These are phyloP conservation scores for Siderastrea radians DNA, from an alignment of 92 coral and sea anemone species.

Conservation along the genomic window DNA sequence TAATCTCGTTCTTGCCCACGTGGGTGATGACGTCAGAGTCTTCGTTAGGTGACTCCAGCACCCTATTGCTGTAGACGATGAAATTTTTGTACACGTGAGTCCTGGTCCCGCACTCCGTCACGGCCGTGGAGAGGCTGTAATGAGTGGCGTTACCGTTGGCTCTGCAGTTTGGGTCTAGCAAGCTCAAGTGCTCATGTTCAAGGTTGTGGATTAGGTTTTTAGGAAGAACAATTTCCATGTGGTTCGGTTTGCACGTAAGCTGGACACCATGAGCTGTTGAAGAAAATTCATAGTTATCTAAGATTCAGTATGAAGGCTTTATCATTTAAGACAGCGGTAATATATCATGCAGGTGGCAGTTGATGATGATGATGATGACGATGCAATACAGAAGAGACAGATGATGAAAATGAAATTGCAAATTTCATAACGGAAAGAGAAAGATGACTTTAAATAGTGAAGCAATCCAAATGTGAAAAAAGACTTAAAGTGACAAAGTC, in stretches of 20 bases:
- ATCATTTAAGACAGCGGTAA: no score
- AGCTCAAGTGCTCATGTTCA: slow-evolving; percentile 85
- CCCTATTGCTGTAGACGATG: slow-evolving; percentile 80
- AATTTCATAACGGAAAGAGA: no score
- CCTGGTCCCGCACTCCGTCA: slow-evolving; percentile 84
- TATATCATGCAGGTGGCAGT: background rate
- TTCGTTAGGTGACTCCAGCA: slow-evolving; percentile 78
- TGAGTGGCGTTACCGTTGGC: slow-evolving; percentile 77
- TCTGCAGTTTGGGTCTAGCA: slow-evolving; percentile 74
- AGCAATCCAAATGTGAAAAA: no score
- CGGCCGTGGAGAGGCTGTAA: slow-evolving; percentile 75
- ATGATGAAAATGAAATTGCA: no score
- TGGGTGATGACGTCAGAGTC: slow-evolving; percentile 76
- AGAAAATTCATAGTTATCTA: background rate
- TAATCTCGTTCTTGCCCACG: slow-evolving; percentile 81
- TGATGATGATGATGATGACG: background rate
- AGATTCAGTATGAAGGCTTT: background rate
- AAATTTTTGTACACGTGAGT: slow-evolving; percentile 74
- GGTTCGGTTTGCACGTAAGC: slow-evolving; percentile 73
- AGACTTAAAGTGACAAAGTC: no score
- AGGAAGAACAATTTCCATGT: slow-evolving; percentile 83
- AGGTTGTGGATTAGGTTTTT: slow-evolving; percentile 86
- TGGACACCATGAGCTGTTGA: slow-evolving; percentile 76
- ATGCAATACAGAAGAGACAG: no score
- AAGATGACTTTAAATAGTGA: no score